Evolutionary conservation across 2,888 invertebrate genomes (phyloP).

Genomic region (Brachynemurus nebulosus): DNA sequence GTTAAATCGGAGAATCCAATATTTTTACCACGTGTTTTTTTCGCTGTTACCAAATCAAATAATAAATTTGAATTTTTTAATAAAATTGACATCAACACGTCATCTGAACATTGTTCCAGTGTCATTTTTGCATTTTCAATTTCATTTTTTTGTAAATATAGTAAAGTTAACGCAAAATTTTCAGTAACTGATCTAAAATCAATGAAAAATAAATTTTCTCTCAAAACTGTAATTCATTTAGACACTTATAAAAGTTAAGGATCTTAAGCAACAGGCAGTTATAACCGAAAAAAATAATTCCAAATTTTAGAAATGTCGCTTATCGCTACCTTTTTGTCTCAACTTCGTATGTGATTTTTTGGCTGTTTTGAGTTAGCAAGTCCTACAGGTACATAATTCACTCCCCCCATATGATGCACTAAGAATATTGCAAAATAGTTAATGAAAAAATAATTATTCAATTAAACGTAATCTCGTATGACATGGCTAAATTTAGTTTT

Average conservation of each 20-base stretch:
- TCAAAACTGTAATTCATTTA: neutral
- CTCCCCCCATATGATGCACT: too few relatives aligned
- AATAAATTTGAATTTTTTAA: slow-evolving; percentile 36
- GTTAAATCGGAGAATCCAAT: slow-evolving; percentile 41
- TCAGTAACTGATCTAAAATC: slow-evolving; percentile 27
- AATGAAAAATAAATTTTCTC: too few relatives aligned
- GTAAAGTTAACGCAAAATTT: slow-evolving; percentile 32
- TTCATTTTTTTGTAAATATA: slow-evolving; percentile 39
- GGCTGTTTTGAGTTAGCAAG: too few relatives aligned
- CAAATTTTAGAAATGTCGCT: too few relatives aligned
- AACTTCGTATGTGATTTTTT: too few relatives aligned
- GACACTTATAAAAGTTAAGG: neutral
- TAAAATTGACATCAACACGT: slow-evolving; percentile 30
- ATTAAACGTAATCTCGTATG: too few relatives aligned
- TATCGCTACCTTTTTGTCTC: too few relatives aligned
- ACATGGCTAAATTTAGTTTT: too few relatives aligned
- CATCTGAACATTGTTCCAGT: slow-evolving; percentile 31
- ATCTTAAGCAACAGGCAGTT: neutral
- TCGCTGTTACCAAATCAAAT: slow-evolving; percentile 33
- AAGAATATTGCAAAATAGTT: too few relatives aligned
- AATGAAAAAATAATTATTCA: too few relatives aligned
- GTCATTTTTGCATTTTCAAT: slow-evolving; percentile 32
- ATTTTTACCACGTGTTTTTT: slow-evolving; percentile 20
- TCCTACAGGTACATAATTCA: too few relatives aligned
- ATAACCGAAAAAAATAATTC: too few relatives aligned